These are phyloP conservation scores for Hydra vulgaris DNA, from an alignment of 30 jellyfish, hydroid and myxozoan species.

Conservation along the genomic window DNA sequence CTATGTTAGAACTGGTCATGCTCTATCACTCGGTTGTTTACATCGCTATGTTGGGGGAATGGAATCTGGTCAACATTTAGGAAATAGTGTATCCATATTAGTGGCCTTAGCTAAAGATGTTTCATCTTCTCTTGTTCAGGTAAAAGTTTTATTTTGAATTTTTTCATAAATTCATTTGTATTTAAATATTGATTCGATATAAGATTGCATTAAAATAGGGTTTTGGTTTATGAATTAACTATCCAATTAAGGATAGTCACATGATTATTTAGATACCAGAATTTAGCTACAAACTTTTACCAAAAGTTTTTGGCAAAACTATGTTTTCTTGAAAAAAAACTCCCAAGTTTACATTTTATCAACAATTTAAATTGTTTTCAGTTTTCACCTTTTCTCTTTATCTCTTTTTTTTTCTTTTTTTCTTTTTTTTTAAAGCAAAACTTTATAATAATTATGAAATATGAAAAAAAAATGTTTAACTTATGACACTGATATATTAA, in stretches of 20 bases:
- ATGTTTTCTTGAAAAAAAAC: no score
- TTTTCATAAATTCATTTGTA: background rate
- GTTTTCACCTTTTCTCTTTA: no score
- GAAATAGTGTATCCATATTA: conserved; percentile 74
- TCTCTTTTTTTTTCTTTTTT: no score
- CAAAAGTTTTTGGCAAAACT: no score
- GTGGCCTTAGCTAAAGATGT: conserved; percentile 88
- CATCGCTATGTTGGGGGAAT: conserved; percentile 98
- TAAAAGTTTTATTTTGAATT: background rate
- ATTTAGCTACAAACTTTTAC: no score
- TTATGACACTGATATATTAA: background rate
- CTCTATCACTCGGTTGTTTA: conserved; percentile 89
- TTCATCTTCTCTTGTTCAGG: conserved; percentile 87
- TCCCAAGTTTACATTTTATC: no score
- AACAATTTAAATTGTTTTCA: no score
- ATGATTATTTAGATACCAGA: no score
- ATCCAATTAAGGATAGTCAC: no score
- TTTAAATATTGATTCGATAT: background rate
- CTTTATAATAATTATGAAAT: no score
- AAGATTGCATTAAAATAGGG: background rate
- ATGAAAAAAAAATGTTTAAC: background rate
- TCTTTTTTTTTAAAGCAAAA: no score
- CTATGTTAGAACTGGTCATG: conserved; percentile 87
- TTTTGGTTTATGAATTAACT: no score
- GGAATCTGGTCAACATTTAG: conserved; percentile 97